Evolutionary conservation across 1,140 invertebrate genomes (phyloP).

Genomic region (Sarcophaga peregrina): DNA sequence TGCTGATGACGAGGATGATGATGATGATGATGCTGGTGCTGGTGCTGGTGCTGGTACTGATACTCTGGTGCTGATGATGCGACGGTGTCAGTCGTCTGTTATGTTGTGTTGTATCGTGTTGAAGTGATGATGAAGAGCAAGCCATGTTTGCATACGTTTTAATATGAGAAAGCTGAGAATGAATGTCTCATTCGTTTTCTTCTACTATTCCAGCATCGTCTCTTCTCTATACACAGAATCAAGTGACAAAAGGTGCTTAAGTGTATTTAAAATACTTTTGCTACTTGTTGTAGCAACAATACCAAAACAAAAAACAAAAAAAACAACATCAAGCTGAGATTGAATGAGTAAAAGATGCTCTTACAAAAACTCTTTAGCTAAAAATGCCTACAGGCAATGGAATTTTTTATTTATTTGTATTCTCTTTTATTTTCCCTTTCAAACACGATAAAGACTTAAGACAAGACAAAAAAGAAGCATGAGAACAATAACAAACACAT

Average conservation of each 20-base stretch:
- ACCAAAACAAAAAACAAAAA: not conserved
- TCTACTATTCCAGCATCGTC: not conserved
- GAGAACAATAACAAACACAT: not conserved
- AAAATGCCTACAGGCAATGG: slow-evolving; percentile 27
- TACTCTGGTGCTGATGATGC: not conserved
- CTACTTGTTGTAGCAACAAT: slow-evolving; percentile 13
- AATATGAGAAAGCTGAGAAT: not conserved
- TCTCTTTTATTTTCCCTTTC: not conserved
- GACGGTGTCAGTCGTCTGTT: too few species aligned
- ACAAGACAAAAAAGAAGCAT: too few species aligned
- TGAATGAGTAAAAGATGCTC: slow-evolving; percentile 37
- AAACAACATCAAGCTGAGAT: not conserved
- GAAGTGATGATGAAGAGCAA: not conserved
- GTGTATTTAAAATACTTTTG: slow-evolving; percentile 27
- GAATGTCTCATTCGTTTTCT: not conserved
- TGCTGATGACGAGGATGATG: not conserved
- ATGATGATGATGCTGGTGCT: not conserved
- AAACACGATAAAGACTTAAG: slow-evolving; percentile 9
- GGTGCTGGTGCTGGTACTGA: not conserved
- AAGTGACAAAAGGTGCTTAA: slow-evolving; percentile 24
- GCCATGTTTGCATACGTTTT: not conserved
- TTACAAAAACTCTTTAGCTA: slow-evolving; percentile 36
- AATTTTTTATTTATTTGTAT: not conserved
- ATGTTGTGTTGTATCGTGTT: too few species aligned
- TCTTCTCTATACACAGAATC: not conserved